Conservation (phyloP, 1,140 invertebrate genomes). For the Trialeurodes vaporariorum region DNA sequence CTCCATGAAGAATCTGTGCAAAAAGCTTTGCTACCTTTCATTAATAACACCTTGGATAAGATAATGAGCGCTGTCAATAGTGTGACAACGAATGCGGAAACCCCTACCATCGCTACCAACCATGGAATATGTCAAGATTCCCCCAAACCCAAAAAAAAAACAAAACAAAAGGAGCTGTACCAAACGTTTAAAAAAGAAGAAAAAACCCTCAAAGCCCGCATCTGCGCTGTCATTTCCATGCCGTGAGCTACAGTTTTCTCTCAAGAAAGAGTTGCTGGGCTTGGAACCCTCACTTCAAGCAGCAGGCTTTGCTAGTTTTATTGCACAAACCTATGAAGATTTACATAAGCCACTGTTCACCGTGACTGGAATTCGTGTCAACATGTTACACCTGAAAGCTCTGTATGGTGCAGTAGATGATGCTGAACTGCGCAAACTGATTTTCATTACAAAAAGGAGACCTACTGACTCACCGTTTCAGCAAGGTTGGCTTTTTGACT, state of each 20-base stretch:
- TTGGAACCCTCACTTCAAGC: background rate
- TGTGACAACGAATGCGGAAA: background rate
- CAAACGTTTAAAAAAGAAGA: background rate
- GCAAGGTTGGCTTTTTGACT: background rate
- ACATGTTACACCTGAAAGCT: background rate
- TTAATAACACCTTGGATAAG: background rate
- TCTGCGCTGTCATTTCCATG: background rate
- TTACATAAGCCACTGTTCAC: background rate
- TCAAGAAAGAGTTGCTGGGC: background rate
- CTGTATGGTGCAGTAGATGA: background rate
- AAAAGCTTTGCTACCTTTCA: background rate
- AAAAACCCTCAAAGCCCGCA: background rate
- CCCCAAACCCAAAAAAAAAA: background rate
- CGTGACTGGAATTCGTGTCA: background rate
- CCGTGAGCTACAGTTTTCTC: background rate
- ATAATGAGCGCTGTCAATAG: background rate
- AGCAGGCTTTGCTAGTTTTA: background rate
- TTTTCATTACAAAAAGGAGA: background rate
- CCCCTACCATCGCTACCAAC: background rate
- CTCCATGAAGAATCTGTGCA: background rate
- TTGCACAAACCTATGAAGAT: background rate
- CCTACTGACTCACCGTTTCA: too few species aligned
- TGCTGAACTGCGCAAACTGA: background rate
- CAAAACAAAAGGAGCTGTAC: background rate
- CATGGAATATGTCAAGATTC: background rate